Evolutionary conservation across 2,888 invertebrate species (phyloP), one percentile per base, ranked within the genome.

Genomic region (Byasa hedistus): DNA sequence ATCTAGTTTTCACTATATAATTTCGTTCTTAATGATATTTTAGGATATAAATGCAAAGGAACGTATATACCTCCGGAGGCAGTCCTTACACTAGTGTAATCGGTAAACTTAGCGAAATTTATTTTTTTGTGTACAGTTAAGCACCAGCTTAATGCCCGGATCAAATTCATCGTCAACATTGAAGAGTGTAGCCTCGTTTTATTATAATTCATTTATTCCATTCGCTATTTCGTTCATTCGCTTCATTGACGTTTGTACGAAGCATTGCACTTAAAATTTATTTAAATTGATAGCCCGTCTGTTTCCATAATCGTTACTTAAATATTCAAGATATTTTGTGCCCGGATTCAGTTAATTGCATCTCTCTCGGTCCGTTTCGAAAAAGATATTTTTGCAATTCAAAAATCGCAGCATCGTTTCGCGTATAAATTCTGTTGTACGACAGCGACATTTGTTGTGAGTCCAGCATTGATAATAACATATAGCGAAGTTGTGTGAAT

Each of bases 241-340:
- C 73, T 69, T 69, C 66, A 74, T 75, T 73, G 69, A 67, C 72
- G 63, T 69, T 68, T 67, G 71, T 69, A 78, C 78, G 72, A 76
- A 75, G 73, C 61, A 76, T 66, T 78, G 75, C 80, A 80, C 79
- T 81, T 78, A 69, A 72, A 70, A 70, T 70, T 72, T 73, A 75
- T 77, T 76, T 72, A 68, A 79, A 78, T 75, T 69, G 64, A 69
- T 71, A 66, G 70, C 57, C 27, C 62, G 70, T 60, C 63, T 65
- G 66, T 60, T 62, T 66, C 62, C 60, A 64, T 69, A 66, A 69
- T 69, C 65, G 54, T 44, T 54, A 61, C 54, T 68, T 69, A 61
- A 70, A 70, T 66, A 68, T 71, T 69, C 63, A 66, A 66, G 63
- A 60, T 67, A 65, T 69, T 73, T 68, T 69, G 68, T 68, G 65